Conservation (phyloP, 2,888 invertebrate species). For the Sminthurinus aureus region DNA sequence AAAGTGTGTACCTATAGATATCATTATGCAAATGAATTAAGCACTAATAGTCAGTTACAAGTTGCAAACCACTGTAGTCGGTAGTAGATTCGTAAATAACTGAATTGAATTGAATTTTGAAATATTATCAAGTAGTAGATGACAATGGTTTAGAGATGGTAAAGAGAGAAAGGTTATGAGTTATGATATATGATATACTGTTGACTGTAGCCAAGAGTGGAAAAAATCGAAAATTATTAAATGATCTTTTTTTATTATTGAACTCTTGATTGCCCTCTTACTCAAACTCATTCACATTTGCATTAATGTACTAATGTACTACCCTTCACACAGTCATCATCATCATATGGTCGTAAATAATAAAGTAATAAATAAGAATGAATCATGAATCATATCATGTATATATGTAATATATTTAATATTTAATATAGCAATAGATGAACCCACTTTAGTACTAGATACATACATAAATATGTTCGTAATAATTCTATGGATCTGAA, state of each 20-base stretch:
- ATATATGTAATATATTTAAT: too few species aligned
- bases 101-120: background rate
- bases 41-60: background rate
- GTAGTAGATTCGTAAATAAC: background rate
- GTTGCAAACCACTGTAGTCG: too few species aligned
- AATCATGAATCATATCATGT: too few species aligned
- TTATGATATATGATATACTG: background rate
- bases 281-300: background rate
- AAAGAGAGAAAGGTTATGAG: background rate
- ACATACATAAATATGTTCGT: too few species aligned
- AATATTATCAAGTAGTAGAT: background rate
- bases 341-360: background rate
- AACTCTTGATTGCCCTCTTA: background rate
- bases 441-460: too few species aligned
- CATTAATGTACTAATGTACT: too few species aligned
- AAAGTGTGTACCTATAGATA: background rate
- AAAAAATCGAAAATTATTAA: slow-evolving; percentile 10
- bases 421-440: too few species aligned
- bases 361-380: background rate
- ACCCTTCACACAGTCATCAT: background rate
- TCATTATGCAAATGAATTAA: background rate
- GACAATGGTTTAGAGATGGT: background rate
- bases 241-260: slow-evolving; percentile 10
- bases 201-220: background rate
- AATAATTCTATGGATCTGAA: too few species aligned